Evolutionary conservation across 1,140 invertebrate genomes (phyloP).

Genomic region (Drosophila simulans): DNA sequence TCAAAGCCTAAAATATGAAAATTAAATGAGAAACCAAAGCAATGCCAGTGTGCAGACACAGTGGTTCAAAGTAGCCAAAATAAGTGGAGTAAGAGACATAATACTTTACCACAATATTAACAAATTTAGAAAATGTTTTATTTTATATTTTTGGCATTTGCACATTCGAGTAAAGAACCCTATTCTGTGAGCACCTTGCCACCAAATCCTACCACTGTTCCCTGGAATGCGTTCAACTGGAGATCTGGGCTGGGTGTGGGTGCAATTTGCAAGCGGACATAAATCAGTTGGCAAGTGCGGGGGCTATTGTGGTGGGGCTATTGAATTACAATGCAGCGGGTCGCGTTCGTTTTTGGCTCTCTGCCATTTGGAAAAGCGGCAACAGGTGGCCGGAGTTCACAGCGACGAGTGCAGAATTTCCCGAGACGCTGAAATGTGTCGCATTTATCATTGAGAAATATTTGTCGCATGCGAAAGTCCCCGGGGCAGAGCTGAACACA

Average conservation of each 20-base stretch:
- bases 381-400: constrained; percentile 56
- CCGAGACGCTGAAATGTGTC: constrained; percentile 79
- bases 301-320: constrained; percentile 66
- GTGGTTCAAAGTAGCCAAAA: constrained; percentile 30
- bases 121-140: no score
- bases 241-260: constrained; percentile 66
- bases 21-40: constrained; percentile 81
- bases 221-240: constrained; percentile 69
- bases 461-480: constrained; percentile 77
- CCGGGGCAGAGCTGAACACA: constrained; percentile 20
- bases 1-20: constrained; percentile 83
- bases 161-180: background rate
- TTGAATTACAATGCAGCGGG: constrained; percentile 69
- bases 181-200: background rate
- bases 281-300: constrained; percentile 78
- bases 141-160: no score
- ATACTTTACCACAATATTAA: no score
- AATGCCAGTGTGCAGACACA: constrained; percentile 45
- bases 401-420: constrained; percentile 55
- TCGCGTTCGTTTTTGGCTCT: constrained; percentile 48
- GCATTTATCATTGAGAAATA: constrained; percentile 61
- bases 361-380: constrained; percentile 21
- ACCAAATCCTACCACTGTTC: constrained; percentile 49
- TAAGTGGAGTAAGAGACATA: no score
- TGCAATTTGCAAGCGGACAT: constrained; percentile 76